These are phyloP conservation scores for Cryptophagus acutangulus DNA, from an alignment of 2,888 invertebrate species.

Conservation along the genomic window DNA sequence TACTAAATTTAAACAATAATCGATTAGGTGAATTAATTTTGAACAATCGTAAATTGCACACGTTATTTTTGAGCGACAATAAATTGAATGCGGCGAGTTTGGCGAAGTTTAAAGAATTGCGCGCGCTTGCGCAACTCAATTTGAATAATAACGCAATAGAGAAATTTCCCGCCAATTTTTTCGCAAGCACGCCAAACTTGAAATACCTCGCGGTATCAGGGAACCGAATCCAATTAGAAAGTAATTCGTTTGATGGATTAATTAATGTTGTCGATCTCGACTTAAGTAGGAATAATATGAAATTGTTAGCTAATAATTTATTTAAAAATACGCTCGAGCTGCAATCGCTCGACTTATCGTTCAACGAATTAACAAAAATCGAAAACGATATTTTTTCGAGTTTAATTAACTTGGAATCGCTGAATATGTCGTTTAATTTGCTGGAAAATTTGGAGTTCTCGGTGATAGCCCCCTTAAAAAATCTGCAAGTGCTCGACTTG, in stretches of 20 bases:
- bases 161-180: no score
- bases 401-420: constrained; percentile 31
- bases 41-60: constrained; percentile 26
- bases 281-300: constrained; percentile 33
- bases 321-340: constrained; percentile 33
- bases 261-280: constrained; percentile 25
- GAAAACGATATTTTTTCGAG: constrained; percentile 28
- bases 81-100: constrained; percentile 19
- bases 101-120: no score
- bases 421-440: constrained; percentile 40
- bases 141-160: no score
- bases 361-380: constrained; percentile 30
- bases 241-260: constrained; percentile 27
- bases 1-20: constrained; percentile 23
- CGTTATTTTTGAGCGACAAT: constrained; percentile 35
- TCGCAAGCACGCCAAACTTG: no score
- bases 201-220: constrained; percentile 28
- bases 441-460: constrained; percentile 34
- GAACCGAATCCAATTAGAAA: constrained; percentile 29
- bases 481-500: constrained; percentile 37
- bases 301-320: constrained; percentile 24
- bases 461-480: constrained; percentile 32
- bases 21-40: constrained; percentile 13
- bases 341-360: constrained; percentile 36
- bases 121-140: no score